These are phyloP conservation scores for Clistopyga incitator DNA, from an alignment of 2,888 invertebrate genomes.

Conservation along the genomic window DNA sequence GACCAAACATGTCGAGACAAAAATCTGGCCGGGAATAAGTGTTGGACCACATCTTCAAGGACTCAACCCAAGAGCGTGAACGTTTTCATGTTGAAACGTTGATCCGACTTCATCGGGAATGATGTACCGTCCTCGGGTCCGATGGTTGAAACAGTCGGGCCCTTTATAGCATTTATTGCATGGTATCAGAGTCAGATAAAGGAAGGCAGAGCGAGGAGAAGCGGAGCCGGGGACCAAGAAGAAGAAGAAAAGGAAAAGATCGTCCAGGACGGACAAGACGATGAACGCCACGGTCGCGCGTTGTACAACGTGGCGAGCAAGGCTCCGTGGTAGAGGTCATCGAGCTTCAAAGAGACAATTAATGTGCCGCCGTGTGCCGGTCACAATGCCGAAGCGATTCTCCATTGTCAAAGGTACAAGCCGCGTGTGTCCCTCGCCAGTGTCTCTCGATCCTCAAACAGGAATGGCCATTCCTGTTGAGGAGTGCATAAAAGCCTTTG, in stretches of 20 bases:
- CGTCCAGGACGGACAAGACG: constrained; percentile 51
- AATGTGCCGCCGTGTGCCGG: constrained; percentile 76
- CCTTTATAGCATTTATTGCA: constrained; percentile 58
- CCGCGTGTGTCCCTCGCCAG: constrained; percentile 78
- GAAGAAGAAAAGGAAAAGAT: constrained; percentile 51
- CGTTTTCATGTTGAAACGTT: not conserved
- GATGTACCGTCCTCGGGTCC: not conserved
- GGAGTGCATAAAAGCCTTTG: constrained; percentile 65
- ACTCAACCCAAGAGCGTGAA: not conserved
- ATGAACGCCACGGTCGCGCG: constrained; percentile 44
- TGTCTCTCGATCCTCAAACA: constrained; percentile 69
- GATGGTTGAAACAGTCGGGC: constrained; percentile 48
- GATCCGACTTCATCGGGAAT: not conserved
- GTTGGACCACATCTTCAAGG: not conserved
- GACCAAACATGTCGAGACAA: too few species aligned
- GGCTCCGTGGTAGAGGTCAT: constrained; percentile 75
- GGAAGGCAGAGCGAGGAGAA: constrained; percentile 28
- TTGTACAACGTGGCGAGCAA: constrained; percentile 53
- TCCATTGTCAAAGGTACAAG: constrained; percentile 78
- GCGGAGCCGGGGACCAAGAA: not conserved
- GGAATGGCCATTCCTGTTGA: constrained; percentile 58
- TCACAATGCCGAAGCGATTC: constrained; percentile 79
- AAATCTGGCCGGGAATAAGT: too few species aligned
- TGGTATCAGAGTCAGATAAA: constrained; percentile 49
- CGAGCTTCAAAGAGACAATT: constrained; percentile 81